Evolutionary conservation across 2,888 invertebrate species (phyloP), one percentile per base, ranked within the genome.

Genomic region (Macrophya alboannulata): DNA sequence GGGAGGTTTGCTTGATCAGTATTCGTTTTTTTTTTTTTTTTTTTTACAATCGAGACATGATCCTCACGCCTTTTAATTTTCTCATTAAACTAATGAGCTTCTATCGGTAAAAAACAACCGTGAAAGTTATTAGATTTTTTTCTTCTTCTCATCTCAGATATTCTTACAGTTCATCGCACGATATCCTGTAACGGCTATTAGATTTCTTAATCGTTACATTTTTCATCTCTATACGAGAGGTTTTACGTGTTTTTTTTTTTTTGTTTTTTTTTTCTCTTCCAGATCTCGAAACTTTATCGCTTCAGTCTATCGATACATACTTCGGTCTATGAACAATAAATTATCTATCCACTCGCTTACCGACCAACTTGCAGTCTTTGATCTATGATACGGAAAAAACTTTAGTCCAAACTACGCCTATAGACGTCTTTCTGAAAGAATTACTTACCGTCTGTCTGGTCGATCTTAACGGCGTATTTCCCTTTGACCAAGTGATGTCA

Each of bases 401-500:
- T n/a, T 17, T 55, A 17, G 15, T n/a, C 10, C 31, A 55, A 55
- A 37, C n/a, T 55, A 51, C n/a, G n/a, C 6, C 0, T n/a, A 55
- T 55, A 55, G 55, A 55, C 55, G 6, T 51, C 51, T 31, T 31
- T 31, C 31, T 31, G 10, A 2, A n/a, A 77, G 76, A 51, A 77
- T 79, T 86, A 94, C 95, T 96, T 94, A 96, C 96, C 92, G 95
- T 95, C 94, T 96, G 96, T 91, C 95, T 95, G 85, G 96, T 95
- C 91, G 95, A 95, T 90, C 95, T 95, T 94, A 97, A 95, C 88
- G 95, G 95, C 8, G 95, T 94, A 91, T 96, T 96, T 84, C 96
- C 97, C 93, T 96, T 97, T 95, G 96, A 97, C 97, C 97, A 97
- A 81, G 96, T 96, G 91, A 97, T 96, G 88, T 95, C 95, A n/a